Evolutionary conservation across 2,888 invertebrate species (phyloP).

Genomic region (Oegoconia quadripuncta): DNA sequence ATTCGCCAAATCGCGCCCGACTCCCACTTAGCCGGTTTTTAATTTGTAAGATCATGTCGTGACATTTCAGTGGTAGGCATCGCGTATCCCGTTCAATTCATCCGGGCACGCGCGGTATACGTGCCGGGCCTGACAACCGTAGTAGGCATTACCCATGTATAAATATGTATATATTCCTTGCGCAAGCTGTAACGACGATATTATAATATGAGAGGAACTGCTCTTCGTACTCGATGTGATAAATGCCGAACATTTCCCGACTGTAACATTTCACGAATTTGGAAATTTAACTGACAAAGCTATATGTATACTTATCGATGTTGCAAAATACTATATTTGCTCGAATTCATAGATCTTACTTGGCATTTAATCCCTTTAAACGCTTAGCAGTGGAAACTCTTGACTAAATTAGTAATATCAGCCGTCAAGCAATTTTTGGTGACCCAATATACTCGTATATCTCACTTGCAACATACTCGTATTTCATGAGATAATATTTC

Average conservation of each 20-base stretch:
- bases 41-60: slow-evolving; percentile 20
- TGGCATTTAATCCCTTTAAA: no score
- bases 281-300: no score
- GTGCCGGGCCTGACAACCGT: slow-evolving; percentile 46
- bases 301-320: no score
- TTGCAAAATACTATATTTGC: no score
- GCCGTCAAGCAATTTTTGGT: slow-evolving; percentile 55
- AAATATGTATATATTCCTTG: slow-evolving; percentile 41
- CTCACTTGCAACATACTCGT: no score
- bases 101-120: slow-evolving; percentile 48
- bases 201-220: slow-evolving; percentile 40
- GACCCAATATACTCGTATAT: no score
- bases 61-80: slow-evolving; percentile 19
- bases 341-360: no score
- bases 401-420: slow-evolving; percentile 33
- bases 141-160: slow-evolving; percentile 37
- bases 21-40: no score
- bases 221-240: slow-evolving; percentile 31
- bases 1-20: no score
- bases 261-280: no score
- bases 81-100: slow-evolving; percentile 46
- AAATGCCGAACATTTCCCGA: slow-evolving; percentile 28
- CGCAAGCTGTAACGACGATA: slow-evolving; percentile 34
- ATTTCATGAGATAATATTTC: no score
- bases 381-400: slow-evolving; percentile 30